Evolutionary conservation across 2,888 invertebrate genomes (phyloP).

Genomic region (Elegia similella): DNA sequence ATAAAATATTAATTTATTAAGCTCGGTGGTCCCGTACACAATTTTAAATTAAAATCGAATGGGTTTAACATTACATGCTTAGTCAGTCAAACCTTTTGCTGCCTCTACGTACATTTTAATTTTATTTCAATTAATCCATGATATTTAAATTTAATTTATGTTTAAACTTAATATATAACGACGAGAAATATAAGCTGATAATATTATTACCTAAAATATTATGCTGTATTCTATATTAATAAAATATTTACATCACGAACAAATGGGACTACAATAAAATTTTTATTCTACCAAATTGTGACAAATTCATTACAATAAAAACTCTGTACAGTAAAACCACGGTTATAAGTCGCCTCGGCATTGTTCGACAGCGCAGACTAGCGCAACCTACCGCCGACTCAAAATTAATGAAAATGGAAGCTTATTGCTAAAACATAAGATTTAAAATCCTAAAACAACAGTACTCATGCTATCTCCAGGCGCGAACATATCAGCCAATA

Average conservation of each 20-base stretch:
- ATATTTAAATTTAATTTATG: background rate
- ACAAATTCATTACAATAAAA: background rate
- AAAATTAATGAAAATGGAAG: no score
- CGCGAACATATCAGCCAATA: no score
- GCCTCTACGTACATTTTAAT: background rate
- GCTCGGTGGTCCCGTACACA: slow-evolving; percentile 30
- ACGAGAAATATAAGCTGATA: background rate
- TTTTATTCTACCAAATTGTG: background rate
- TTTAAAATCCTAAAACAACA: no score
- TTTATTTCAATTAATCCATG: background rate
- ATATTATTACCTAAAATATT: background rate
- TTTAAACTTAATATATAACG: background rate
- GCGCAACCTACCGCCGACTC: no score
- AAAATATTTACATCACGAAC: background rate
- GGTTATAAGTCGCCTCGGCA: no score
- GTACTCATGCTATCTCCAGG: no score
- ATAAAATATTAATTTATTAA: slow-evolving; percentile 23
- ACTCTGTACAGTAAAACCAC: no score
- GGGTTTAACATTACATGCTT: slow-evolving; percentile 5
- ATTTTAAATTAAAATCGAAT: slow-evolving; percentile 18
- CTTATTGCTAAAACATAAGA: no score
- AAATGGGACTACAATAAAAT: background rate
- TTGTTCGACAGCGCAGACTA: no score
- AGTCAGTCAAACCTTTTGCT: slow-evolving; percentile 7
- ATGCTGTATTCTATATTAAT: background rate